phyloP scores from a whole-genome alignment of 2,113 vertebrate species.

The Enhydra lutris region DNA sequence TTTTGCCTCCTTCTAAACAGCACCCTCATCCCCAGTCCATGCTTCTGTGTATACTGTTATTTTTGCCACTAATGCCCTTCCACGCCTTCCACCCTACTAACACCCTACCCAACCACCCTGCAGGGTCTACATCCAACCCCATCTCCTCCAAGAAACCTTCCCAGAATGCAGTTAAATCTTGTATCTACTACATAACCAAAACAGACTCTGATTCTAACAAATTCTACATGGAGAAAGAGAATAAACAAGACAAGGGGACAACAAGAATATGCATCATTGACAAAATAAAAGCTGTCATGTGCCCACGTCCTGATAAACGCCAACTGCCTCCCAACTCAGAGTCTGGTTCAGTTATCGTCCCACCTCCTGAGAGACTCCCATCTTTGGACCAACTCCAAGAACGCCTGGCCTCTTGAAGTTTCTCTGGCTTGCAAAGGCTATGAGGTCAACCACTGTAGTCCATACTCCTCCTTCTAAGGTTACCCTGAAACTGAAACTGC shows the following conservation, averaged over 20 bases:
- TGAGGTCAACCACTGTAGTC: constrained; percentile 37
- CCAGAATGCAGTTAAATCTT: background rate
- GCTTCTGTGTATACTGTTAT: background rate
- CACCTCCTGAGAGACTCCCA: background rate
- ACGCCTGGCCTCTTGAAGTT: constrained; percentile 23
- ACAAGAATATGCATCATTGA: background rate
- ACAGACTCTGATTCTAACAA: constrained; percentile 7
- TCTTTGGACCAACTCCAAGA: constrained; percentile 15
- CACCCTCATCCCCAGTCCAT: background rate
- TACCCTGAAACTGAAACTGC: constrained; percentile 54
- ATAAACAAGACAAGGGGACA: background rate
- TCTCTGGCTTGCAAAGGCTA: background rate
- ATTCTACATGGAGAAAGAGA: background rate
- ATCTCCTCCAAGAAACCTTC: background rate
- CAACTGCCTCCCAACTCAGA: background rate
- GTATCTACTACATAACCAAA: background rate
- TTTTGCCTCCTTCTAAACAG: background rate
- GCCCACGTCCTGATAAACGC: background rate
- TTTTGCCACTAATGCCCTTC: background rate
- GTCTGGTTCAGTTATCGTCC: background rate
- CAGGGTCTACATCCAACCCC: background rate
- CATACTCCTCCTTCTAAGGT: constrained; percentile 42
- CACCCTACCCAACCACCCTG: background rate
- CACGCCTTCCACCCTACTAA: background rate
- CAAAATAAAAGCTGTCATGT: background rate